Evolutionary conservation across 2,113 vertebrate genomes (phyloP), one percentile per base, ranked within the genome.

Genomic region (Arvicanthis niloticus): DNA sequence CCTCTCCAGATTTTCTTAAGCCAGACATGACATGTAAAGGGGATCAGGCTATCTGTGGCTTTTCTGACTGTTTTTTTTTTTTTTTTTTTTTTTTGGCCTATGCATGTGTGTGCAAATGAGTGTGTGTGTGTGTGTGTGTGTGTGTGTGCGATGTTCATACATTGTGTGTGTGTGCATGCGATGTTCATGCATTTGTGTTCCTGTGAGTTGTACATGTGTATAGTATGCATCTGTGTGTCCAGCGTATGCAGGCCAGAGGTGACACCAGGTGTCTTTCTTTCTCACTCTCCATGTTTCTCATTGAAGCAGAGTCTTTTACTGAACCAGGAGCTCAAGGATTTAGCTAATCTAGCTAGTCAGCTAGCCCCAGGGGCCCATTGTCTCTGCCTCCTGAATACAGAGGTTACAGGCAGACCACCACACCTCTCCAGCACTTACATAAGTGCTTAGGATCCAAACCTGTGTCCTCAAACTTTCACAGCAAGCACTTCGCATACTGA

Each of bases 1-100:
- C 48, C 42, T 85, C 62, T 56, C 68, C 37, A 77, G 34, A 94
- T 96, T 94, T 89, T n/a, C 81, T 73, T 76, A 40, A 58, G 85
- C 40, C 24, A 67, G 37, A 91, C 22, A 77, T 92, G 77, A 68
- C 62, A 91, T 45, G 48, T 51, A 85, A 93, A 93, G 78, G 19
- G 12, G 68, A 77, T 67, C 21, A 68, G 45, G 91, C 4, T 60
- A n/a, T 37, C 90, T 60, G 10, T 73, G 37, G 40, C 85, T 19
- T 88, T 91, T 89, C 37, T 93, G 48, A 92, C 13, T 62, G 34
- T 9, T 26, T 68, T 60, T 81, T 42, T 72, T 60, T 81, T 42
- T 72, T 60, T 81, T 42, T 72, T 60, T 81, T 42, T 72, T n/a
- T 60, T 81, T 42, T 72, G 70, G n/a, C 10, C 40, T 42, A 10